Conservation (phyloP, 2,113 vertebrate species). For the Corythaixoides concolor region DNA sequence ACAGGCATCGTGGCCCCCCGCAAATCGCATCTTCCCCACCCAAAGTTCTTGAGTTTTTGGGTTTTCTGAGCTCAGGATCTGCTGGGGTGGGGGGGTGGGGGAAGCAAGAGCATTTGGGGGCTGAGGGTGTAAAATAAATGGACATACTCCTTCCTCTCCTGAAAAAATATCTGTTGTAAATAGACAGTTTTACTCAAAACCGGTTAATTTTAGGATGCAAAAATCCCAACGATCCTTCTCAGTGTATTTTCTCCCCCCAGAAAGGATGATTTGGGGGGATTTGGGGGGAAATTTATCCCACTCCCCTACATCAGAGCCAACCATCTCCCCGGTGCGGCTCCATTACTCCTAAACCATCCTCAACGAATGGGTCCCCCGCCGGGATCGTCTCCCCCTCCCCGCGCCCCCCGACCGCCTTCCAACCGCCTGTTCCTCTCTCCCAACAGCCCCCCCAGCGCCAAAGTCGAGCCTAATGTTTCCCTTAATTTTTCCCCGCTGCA, state of each 20-base stretch:
- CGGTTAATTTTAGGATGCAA: not conserved
- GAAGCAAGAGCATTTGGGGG: not conserved
- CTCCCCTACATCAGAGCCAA: not conserved
- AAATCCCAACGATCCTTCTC: rapidly evolving
- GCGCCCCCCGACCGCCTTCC: not conserved
- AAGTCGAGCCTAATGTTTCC: not conserved
- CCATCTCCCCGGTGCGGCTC: not conserved
- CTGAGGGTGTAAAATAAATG: not conserved
- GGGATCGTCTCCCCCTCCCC: not conserved
- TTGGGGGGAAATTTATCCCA: not conserved
- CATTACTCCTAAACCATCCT: constrained; percentile 22
- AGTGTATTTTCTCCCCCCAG: not conserved
- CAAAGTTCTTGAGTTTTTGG: no score
- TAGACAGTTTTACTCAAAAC: not conserved
- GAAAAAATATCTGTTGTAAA: rapidly evolving
- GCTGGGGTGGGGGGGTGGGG: no score
- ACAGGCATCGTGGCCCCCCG: not conserved
- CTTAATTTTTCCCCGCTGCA: constrained; percentile 30
- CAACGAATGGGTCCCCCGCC: constrained; percentile 12
- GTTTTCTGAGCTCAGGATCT: rapidly evolving
- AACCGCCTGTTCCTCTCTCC: not conserved
- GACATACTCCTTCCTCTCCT: rapidly evolving
- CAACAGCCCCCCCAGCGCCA: not conserved
- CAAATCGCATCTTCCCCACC: not conserved
- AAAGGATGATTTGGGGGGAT: not conserved